These are phyloP conservation scores for Paradoxurus hermaphroditus DNA, from an alignment of 2,113 vertebrate genomes.

Conservation along the genomic window DNA sequence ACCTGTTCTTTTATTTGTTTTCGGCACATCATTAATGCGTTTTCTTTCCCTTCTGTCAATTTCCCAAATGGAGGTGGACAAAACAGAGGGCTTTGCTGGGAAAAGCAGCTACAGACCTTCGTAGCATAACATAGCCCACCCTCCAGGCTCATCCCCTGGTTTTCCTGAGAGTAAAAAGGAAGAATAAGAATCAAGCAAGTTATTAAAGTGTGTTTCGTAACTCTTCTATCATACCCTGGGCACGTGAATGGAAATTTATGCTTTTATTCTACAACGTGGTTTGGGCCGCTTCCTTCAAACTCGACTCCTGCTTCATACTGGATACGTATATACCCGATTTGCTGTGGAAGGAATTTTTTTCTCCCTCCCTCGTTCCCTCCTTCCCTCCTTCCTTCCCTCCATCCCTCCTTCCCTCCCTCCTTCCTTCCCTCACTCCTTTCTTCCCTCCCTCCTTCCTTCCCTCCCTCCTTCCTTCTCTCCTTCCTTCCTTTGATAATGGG, in stretches of 20 bases:
- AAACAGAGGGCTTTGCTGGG: neutral
- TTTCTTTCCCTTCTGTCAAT: neutral
- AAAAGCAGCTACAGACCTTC: neutral
- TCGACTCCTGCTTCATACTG: neutral
- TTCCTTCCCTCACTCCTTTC: too few relatives aligned
- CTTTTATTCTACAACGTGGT: neutral
- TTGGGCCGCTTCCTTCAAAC: neutral
- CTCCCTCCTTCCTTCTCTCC: too few relatives aligned
- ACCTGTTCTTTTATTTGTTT: neutral
- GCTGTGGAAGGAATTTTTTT: neutral
- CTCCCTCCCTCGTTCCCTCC: neutral
- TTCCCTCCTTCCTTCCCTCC: neutral
- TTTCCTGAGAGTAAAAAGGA: neutral
- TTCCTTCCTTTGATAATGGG: too few relatives aligned
- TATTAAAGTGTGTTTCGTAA: neutral
- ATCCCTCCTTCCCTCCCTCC: too few relatives aligned
- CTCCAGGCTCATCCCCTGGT: neutral
- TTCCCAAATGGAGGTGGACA: neutral
- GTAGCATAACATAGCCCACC: neutral
- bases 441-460: too few relatives aligned
- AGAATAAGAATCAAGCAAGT: neutral
- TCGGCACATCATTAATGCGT: neutral
- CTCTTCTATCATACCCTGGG: neutral
- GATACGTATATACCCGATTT: neutral
- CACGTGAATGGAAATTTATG: neutral